Evolutionary conservation across 2,113 vertebrate genomes (phyloP), one percentile per base, ranked within the genome.

Genomic region (Pteronura brasiliensis): DNA sequence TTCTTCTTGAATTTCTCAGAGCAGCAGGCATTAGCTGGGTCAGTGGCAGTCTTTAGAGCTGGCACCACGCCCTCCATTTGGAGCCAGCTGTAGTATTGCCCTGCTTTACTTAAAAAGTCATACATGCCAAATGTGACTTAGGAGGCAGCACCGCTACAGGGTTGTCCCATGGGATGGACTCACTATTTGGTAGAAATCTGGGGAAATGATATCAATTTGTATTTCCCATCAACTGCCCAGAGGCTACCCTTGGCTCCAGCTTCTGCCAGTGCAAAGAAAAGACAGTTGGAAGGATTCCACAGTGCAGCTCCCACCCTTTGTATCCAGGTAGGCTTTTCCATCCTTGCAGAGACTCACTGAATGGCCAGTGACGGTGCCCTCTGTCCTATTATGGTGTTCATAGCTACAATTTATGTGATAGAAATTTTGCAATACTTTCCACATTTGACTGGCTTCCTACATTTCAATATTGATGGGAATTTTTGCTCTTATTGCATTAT

Each of bases 21-120:
- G 82, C 84, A 94, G 90, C 84, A 95, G 96, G 71, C 84, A 88
- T 97, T 97, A 97, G 97, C 90, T 92, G 94, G 98, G 97, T 98
- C 97, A 96, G 84, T 90, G 81, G 95, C 47, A 87, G 88, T 97
- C 84, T 96, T 91, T 74, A 84, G 63, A 85, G 63, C 36, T 98
- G 97, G 97, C 98, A 92, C 15, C 23, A 25, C 29, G 88, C 21
- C 95, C 65, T 95, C 47, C 29, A 12, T 55, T 57, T 42, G 63
- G 69, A 92, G 95, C 96, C 96, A 97, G 90, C 31, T 81, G 31
- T 55, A 93, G 93, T 25, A 39, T 6, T 52, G 67, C 36, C 44
- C 47, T 95, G 90, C 34, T 96, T 92, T 90, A 65, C 65, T 92
- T 87, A 90, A 95, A 96, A 92, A 76, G 63, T 6, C 42, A 55